Conservation (phyloP, 1,140 invertebrate genomes). For the Trichomalopsis sarcophagae region DNA sequence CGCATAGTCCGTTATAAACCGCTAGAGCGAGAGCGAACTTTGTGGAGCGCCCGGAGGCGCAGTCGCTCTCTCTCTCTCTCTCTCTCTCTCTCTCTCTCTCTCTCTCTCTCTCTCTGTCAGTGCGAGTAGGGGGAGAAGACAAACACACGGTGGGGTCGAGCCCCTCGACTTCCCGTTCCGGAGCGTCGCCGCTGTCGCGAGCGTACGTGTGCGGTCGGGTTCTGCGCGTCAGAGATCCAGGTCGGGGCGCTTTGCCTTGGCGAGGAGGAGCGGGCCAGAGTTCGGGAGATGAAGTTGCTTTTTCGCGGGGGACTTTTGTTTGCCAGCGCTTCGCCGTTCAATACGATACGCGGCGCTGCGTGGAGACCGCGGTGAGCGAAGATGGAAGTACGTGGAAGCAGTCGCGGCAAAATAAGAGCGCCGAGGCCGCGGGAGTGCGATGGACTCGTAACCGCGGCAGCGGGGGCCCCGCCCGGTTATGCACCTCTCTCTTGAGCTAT, state of each 20-base stretch:
- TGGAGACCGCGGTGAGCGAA: neutral
- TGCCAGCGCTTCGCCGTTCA: neutral
- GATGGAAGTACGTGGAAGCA: neutral
- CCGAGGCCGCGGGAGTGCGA: slow-evolving; percentile 37
- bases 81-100: no score
- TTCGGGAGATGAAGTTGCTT: neutral
- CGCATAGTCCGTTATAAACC: slow-evolving; percentile 39
- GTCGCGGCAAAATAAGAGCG: slow-evolving; percentile 15
- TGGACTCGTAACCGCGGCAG: slow-evolving; percentile 39
- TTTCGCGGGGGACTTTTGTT: neutral
- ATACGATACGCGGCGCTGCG: neutral
- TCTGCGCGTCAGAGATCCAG: no score
- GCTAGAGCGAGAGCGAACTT: slow-evolving; percentile 19
- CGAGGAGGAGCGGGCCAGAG: no score
- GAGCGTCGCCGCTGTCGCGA: slow-evolving; percentile 6
- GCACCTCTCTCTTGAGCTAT: slow-evolving; percentile 11
- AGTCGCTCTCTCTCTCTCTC: neutral
- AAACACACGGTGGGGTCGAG: slow-evolving; percentile 24
- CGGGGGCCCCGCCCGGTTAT: slow-evolving; percentile 50
- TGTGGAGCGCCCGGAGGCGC: slow-evolving; percentile 17
- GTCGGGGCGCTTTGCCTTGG: neutral
- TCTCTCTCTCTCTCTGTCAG: neutral
- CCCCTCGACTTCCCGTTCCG: slow-evolving; percentile 43
- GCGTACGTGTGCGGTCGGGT: neutral
- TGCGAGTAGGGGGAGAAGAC: neutral